Evolutionary conservation across 2,888 invertebrate species (phyloP), one percentile per base, ranked within the genome.

Genomic region (Leucoma salicis): DNA sequence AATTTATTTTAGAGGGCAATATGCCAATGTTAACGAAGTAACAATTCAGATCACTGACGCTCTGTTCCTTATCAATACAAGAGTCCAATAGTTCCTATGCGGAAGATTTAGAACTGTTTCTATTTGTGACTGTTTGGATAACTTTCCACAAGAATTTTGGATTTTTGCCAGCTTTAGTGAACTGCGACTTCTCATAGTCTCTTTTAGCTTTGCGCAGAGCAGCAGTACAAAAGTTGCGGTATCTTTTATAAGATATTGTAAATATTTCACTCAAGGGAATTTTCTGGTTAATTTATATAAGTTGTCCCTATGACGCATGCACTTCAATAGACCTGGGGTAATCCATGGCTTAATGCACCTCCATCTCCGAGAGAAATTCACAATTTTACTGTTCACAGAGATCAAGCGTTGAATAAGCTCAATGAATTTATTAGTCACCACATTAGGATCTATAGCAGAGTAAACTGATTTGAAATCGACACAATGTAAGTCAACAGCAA

Each of bases 11-110:
- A n/a, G n/a, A n/a, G n/a, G n/a, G 25, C n/a, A 5, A 8, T 63
- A 61, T 54, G 61, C 18, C 18, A 18, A 18, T 18, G 18, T 7
- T 5, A 5, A 7, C 3, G 7, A 18, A 18, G 18, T 18, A 18
- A 18, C 7, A 7, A 18, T 18, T 18, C 7, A 7, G 4, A 18
- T 5, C 4, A 7, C 7, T 18, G 18, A 18, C 7, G 18, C 18
- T 7, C 3, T 18, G 4, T 14, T 31, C 3, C 5, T 14, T 14
- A 14, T 31, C 31, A 13, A 2, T 13, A 8, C 7, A 4, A 7
- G 14, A 31, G 4, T 13, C 6, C 1, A 31, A 2, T 7, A 31
- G 31, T 8, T 31, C 14, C 8, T 14, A 2, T 2, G 31, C 31
- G 1, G 14, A 14, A 2, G 14, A 14, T 4, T 31, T 2, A 14